Evolutionary conservation across 2,797 vertebrate genomes (phyloP), one percentile per base, ranked within the genome.

Genomic region (Pogoniulus pusillus): DNA sequence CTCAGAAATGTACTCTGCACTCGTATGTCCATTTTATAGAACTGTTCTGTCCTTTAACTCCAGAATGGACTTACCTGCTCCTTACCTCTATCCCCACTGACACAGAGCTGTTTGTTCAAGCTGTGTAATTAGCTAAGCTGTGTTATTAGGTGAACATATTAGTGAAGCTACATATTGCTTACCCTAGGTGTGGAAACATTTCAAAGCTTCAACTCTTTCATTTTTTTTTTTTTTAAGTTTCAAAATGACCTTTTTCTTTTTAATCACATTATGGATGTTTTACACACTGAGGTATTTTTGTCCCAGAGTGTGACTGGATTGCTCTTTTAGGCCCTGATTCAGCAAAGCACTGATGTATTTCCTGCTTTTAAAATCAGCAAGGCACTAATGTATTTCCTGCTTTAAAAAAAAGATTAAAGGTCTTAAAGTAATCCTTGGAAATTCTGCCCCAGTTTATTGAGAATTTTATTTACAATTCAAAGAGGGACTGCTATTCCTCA

Each of bases 221-320:
- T n/a, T 27, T 20, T 74, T 72, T 20, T 80, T 74, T 91, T 93
- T 87, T 91, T 90, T 57, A 87, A 87, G 79, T 51, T 90, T 96
- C 70, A 78, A 91, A 94, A 91, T 89, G 55, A 90, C 90, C 73
- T 93, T 93, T 91, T 91, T 93, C 71, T 88, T 89, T 77, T 85
- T 89, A 95, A 96, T 95, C 95, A 90, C 90, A 94, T 96, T 95
- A 94, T 43, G 85, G 93, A 83, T 91, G 91, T 94, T 95, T 93
- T 93, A 70, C 89, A 71, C 75, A 90, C 84, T 80, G 55, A 78
- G 79, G 35, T 94, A 96, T 94, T 94, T 96, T 94, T 93, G 76
- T 91, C 87, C 75, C 32, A 14, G 34, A 87, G 53, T 93, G 73
- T 95, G 93, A 94, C 84, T 91, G 95, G 69, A 87, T 96, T 95